These are phyloP conservation scores for Mythimna loreyi DNA, from an alignment of 2,888 invertebrate species.

Conservation along the genomic window DNA sequence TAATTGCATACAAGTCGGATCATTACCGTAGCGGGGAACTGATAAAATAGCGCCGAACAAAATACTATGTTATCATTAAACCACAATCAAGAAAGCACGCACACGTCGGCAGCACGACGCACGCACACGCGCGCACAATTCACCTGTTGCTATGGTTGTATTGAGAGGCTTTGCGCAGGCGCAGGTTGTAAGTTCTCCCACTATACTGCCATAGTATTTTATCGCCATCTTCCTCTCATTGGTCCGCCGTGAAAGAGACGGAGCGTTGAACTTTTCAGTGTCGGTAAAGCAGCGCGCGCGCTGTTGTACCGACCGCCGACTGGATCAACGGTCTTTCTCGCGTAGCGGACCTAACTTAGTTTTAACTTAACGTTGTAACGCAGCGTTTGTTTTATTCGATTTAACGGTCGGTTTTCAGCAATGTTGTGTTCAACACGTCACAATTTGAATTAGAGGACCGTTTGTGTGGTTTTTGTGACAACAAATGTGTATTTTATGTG, in stretches of 20 bases:
- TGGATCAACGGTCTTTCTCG: slow-evolving; percentile 90
- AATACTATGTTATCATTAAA: slow-evolving; percentile 87
- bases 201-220: slow-evolving; percentile 75
- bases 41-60: slow-evolving; percentile 81
- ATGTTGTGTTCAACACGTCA: slow-evolving; percentile 83
- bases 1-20: slow-evolving; percentile 73
- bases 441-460: slow-evolving; percentile 75
- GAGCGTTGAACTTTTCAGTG: slow-evolving; percentile 68
- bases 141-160: slow-evolving; percentile 88
- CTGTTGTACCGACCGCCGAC: slow-evolving; percentile 86
- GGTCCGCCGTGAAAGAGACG: slow-evolving; percentile 71
- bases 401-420: slow-evolving; percentile 79
- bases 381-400: slow-evolving; percentile 82
- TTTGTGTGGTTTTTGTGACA: slow-evolving; percentile 75
- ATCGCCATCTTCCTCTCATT: slow-evolving; percentile 71
- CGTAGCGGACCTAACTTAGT: slow-evolving; percentile 88
- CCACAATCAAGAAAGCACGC: slow-evolving; percentile 83
- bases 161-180: slow-evolving; percentile 85
- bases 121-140: slow-evolving; percentile 83
- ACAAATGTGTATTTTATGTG: slow-evolving; percentile 70
- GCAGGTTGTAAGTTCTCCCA: slow-evolving; percentile 87
- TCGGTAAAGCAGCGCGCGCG: slow-evolving; percentile 83
- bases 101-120: slow-evolving; percentile 74
- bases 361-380: slow-evolving; percentile 85
- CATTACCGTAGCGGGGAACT: slow-evolving; percentile 72